phyloP scores from a whole-genome alignment of 1,140 invertebrate genomes.

The Drosophila pseudoobscura region DNA sequence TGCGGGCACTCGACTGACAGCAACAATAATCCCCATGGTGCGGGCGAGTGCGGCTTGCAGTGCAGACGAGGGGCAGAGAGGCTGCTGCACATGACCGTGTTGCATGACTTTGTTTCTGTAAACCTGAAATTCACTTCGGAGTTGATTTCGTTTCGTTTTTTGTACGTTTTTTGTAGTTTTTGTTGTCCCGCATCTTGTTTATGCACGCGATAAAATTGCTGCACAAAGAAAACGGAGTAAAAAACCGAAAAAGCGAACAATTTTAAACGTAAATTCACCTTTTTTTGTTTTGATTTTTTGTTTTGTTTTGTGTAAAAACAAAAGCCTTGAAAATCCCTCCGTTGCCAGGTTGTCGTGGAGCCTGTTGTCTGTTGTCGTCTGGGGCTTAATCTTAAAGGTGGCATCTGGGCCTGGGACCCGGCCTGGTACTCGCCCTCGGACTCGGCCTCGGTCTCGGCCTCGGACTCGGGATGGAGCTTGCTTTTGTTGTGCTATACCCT shows the following conservation, averaged over 20 bases:
- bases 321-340: constrained; percentile 57
- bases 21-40: constrained; percentile 11
- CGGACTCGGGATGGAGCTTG: constrained; percentile 12
- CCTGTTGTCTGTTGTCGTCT: constrained; percentile 20
- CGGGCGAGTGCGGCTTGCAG: constrained; percentile 1
- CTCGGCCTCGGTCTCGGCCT: constrained; percentile 32
- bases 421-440: constrained; percentile 40
- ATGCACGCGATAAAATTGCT: constrained; percentile 78
- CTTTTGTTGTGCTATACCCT: constrained; percentile 5
- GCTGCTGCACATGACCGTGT: constrained; percentile 60
- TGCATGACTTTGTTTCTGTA: constrained; percentile 70
- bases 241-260: constrained; percentile 31
- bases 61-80: neutral
- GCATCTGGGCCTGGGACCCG: constrained; percentile 66
- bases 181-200: constrained; percentile 63
- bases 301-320: constrained; percentile 36
- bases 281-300: neutral
- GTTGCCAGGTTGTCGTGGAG: constrained; percentile 35
- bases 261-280: constrained; percentile 56
- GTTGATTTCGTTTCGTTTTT: constrained; percentile 61
- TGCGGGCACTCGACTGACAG: constrained; percentile 53
- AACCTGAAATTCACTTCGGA: constrained; percentile 71
- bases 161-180: constrained; percentile 8
- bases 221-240: constrained; percentile 39
- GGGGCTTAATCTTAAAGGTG: constrained; percentile 71